Evolutionary conservation across 2,888 invertebrate genomes (phyloP).

Genomic region (Busseola fusca): DNA sequence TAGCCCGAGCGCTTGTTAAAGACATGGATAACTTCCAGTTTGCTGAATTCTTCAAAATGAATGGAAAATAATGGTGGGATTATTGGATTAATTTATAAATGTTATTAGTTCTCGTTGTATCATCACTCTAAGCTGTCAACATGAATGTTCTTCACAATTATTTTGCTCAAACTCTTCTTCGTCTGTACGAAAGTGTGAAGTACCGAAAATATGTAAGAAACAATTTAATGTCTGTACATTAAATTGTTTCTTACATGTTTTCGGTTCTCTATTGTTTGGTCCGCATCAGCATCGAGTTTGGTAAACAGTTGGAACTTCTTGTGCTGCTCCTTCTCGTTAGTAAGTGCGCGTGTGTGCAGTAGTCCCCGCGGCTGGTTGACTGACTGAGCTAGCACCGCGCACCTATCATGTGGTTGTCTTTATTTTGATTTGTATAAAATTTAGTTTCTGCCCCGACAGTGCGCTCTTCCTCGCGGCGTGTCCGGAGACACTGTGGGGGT

Average conservation of each 20-base stretch:
- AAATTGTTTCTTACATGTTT: slow-evolving; percentile 2
- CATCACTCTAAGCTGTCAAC: background rate
- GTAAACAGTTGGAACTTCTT: background rate
- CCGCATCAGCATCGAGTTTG: background rate
- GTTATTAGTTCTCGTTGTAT: background rate
- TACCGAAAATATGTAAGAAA: too few relatives aligned
- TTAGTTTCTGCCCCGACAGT: slow-evolving; percentile 73
- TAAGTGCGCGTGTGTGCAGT: background rate
- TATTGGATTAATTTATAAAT: background rate
- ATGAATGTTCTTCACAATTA: slow-evolving; percentile 8
- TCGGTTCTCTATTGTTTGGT: slow-evolving; percentile 1
- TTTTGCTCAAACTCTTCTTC: slow-evolving; percentile 7
- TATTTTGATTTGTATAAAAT: slow-evolving; percentile 45
- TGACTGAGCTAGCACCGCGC: background rate
- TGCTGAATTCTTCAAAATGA: background rate
- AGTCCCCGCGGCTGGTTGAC: background rate
- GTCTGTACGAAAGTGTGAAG: too few relatives aligned
- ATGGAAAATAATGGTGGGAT: background rate
- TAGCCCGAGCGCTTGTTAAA: background rate
- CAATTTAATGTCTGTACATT: too few relatives aligned
- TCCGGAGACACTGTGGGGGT: slow-evolving; percentile 80
- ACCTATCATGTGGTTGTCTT: background rate
- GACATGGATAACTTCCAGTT: slow-evolving; percentile 1
- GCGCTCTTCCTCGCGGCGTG: slow-evolving; percentile 80
- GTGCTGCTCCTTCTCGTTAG: background rate